Percentiles rank a stretch among this genome's conserved stretches.
phyloP scores from a whole-genome alignment of 2,113 vertebrate species.

The Chlamydotis undulata region DNA sequence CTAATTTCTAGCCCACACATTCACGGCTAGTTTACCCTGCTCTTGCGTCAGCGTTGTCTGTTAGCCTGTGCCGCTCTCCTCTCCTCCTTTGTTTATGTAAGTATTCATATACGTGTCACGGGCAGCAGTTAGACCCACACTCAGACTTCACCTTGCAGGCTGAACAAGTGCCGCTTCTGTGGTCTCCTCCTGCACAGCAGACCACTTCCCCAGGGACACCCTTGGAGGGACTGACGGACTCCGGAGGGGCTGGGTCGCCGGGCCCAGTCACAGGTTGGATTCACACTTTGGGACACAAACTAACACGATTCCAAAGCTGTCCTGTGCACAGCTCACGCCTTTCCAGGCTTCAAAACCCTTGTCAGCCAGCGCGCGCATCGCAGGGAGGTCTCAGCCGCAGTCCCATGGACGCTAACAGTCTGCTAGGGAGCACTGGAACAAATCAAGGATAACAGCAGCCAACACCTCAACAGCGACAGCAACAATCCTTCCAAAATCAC shows the following conservation, averaged over 20 bases:
- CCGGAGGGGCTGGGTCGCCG: neutral
- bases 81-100: neutral
- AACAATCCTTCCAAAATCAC: neutral
- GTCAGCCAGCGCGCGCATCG: fast-evolving
- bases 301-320: neutral
- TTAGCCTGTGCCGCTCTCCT: neutral
- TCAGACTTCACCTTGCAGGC: neutral
- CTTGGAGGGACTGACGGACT: neutral
- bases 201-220: neutral
- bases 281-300: neutral
- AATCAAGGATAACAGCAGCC: neutral
- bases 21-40: neutral
- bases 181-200: neutral
- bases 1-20: slow-evolving; percentile 14
- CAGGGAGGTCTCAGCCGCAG: neutral
- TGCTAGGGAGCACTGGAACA: neutral
- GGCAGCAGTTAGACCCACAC: neutral
- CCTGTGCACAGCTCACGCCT: neutral
- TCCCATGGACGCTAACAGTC: neutral
- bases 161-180: neutral
- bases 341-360: neutral
- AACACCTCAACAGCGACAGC: neutral
- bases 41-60: slow-evolving; percentile 3
- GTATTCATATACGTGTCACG: neutral
- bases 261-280: neutral